These are phyloP conservation scores for Hemichromis elongatus DNA, from an alignment of 2,113 vertebrate species.

Conservation along the genomic window DNA sequence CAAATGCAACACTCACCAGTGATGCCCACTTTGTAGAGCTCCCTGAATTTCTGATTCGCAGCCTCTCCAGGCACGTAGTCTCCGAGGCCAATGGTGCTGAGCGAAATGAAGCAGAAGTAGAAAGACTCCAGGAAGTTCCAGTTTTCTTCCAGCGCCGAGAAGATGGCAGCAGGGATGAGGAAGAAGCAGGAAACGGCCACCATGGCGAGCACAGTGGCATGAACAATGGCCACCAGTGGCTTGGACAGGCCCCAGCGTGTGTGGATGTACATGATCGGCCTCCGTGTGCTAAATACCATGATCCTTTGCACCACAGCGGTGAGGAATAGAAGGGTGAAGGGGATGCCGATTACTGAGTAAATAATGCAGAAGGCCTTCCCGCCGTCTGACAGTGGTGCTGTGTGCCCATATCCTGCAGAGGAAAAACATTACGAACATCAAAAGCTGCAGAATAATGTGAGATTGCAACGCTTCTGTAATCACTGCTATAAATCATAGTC, in stretches of 20 bases:
- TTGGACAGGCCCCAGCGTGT: conserved; percentile 88
- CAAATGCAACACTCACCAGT: conserved; percentile 79
- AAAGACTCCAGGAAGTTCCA: conserved; percentile 98
- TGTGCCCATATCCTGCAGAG: conserved; percentile 91
- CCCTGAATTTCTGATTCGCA: conserved; percentile 86
- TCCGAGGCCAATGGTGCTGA: conserved; percentile 94
- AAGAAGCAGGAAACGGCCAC: conserved; percentile 86
- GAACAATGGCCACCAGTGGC: conserved; percentile 84
- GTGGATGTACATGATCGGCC: conserved; percentile 84
- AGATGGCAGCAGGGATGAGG: conserved; percentile 89
- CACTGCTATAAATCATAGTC: neutral
- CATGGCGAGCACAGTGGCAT: conserved; percentile 79
- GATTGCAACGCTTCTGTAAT: neutral
- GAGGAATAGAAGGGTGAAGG: conserved; percentile 95
- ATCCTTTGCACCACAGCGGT: conserved; percentile 94
- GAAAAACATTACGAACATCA: neutral
- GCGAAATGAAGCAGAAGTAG: conserved; percentile 97
- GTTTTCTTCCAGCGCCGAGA: conserved; percentile 88
- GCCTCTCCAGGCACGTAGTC: conserved; percentile 95
- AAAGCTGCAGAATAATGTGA: neutral
- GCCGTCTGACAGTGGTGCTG: conserved; percentile 90
- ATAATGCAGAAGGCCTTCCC: conserved; percentile 96
- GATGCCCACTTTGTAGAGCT: conserved; percentile 94
- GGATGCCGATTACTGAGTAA: conserved; percentile 93
- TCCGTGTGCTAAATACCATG: conserved; percentile 83